Evolutionary conservation across 2,113 vertebrate species (phyloP), one percentile per base, ranked within the genome.

Genomic region (Potamarius usumacintae): DNA sequence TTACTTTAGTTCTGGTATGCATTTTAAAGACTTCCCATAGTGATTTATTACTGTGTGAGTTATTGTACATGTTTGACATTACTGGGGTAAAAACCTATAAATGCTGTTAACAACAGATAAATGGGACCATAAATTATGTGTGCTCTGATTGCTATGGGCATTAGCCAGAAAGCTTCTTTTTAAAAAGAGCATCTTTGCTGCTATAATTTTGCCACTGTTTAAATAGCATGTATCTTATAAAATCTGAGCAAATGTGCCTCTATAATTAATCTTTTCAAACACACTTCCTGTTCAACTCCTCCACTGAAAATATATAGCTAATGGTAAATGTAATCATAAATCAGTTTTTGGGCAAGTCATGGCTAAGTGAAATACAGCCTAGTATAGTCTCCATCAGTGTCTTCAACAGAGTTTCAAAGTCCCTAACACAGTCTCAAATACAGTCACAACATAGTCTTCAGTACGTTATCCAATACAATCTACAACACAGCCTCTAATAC

Each of bases 61-160:
- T 30, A 88, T 86, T 69, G 86, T 82, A 65, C 30, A 57, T 71
- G 86, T 88, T 90, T 89, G 58, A 89, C 72, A 78, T 17, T 17
- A 52, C 34, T 53, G 53, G 17, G 60, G 65, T 67, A 62, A 65
- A 60, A 82, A 77, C 80, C 57, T 85, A 85, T 83, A 87, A 74
- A 85, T 58, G 78, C 65, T 57, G 79, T 88, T 85, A 69, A 53
- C 22, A 85, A 65, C 52, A 63, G 84, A 84, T 69, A 62, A 78
- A 60, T 77, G 72, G 71, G 57, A 83, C 62, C 52, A 30, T 86
- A 83, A 57, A 81, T 82, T 22, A 27, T 55, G 27, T 30, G 77
- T 48, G 12, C 62, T 83, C 57, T 90, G 81, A 85, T 88, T 88
- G 83, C 79, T 55, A 10, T 86, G 79, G 89, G 89, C 52, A 62